Conservation (phyloP, 2,888 invertebrate genomes). For the Calameuta pallipes region DNA sequence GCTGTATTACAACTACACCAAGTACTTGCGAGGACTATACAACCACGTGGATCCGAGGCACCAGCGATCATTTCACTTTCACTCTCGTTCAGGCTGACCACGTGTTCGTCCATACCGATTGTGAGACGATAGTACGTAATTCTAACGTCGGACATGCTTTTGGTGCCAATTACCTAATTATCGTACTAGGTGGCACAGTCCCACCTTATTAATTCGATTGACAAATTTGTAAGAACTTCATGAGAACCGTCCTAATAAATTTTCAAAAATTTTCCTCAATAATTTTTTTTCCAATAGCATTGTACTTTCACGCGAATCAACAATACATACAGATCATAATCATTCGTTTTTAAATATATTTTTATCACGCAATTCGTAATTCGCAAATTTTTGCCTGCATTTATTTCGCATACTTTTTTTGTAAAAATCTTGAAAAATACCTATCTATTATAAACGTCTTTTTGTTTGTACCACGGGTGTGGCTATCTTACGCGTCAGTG, state of each 20-base stretch:
- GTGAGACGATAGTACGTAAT: conserved; percentile 25
- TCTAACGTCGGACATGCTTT: conserved; percentile 6
- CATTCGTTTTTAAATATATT: neutral
- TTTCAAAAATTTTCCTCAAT: neutral
- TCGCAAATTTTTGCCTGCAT: neutral
- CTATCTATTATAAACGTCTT: neutral
- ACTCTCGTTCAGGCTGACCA: conserved; percentile 35
- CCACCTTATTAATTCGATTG: neutral
- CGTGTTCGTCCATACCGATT: conserved; percentile 30
- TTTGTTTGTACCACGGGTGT: neutral
- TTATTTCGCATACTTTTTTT: neutral
- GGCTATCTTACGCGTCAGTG: conserved; percentile 17
- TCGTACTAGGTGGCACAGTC: neutral
- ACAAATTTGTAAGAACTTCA: neutral
- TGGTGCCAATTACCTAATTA: conserved; percentile 26
- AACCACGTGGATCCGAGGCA: conserved; percentile 43
- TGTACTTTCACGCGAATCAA: neutral
- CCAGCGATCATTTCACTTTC: conserved; percentile 46
- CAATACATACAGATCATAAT: neutral
- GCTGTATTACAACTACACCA: neutral
- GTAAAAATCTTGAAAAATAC: neutral
- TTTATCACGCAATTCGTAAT: neutral
- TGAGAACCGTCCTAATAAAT: neutral
- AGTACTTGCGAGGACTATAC: neutral
- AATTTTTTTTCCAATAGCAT: neutral